These are phyloP conservation scores for Dendrocopos noguchii DNA, from an alignment of 2,113 vertebrate species.

Conservation along the genomic window DNA sequence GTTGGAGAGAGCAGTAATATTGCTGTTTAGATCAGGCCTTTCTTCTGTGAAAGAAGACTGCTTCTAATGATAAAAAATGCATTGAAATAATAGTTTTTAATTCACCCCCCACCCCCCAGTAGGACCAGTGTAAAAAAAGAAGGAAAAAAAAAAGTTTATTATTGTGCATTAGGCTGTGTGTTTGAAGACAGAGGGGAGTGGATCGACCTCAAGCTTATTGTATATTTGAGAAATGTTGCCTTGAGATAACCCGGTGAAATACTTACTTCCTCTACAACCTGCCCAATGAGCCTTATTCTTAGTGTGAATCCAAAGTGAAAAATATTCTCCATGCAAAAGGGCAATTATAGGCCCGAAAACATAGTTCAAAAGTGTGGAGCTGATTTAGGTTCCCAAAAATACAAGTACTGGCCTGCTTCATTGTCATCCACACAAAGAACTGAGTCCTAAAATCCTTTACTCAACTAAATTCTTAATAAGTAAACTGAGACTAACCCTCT, in stretches of 20 bases:
- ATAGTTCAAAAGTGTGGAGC: slow-evolving; percentile 73
- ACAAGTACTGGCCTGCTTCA: slow-evolving; percentile 81
- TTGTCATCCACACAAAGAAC: slow-evolving; percentile 86
- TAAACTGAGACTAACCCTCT: slow-evolving; percentile 97
- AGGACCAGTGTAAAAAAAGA: neutral
- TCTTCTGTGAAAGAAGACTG: neutral
- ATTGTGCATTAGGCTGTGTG: neutral
- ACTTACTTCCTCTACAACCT: slow-evolving; percentile 11
- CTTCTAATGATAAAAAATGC: slow-evolving; percentile 1
- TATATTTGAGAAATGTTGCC: slow-evolving; percentile 41
- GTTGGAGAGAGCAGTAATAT: neutral
- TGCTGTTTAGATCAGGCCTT: neutral
- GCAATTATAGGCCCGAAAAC: slow-evolving; percentile 72
- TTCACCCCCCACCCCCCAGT: no score
- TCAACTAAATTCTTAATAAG: slow-evolving; percentile 95
- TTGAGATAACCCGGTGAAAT: slow-evolving; percentile 6
- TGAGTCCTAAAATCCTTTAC: slow-evolving; percentile 91
- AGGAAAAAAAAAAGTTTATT: slow-evolving; percentile 12
- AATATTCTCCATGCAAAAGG: slow-evolving; percentile 66
- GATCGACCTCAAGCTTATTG: neutral
- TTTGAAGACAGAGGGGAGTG: neutral
- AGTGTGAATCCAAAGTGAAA: slow-evolving; percentile 58
- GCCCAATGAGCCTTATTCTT: slow-evolving; percentile 60
- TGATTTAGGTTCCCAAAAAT: slow-evolving; percentile 78
- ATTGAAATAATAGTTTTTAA: neutral